Base-by-base conservation (phyloP, 2,888 invertebrate genomes). In the Balanococcus diminutus region DNA sequence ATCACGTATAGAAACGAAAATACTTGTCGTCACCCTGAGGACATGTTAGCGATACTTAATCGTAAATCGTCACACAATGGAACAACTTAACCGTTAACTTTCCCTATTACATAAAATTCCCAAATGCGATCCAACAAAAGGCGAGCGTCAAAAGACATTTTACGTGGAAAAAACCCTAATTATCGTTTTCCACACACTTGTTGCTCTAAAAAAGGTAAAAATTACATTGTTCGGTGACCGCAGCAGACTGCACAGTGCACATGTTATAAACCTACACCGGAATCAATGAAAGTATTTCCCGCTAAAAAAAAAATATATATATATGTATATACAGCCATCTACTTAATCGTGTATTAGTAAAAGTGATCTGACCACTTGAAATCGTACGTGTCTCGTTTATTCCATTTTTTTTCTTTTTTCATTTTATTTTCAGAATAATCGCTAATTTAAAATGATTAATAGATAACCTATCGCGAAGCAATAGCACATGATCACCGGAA, bases 401-500 rank as follows among this genome's bases (percentile, higher is more conserved):
- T 75, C 75, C 28, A n/a, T 19, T 75, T 32, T 32, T 75, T 75
- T 83, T n/a, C n/a, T n/a, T 46, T 56, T 61, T 83, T 83, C 83
- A 51, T 75, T 75, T 75, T 83, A 83, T 83, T 83, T 83, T 83
- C 83, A 51, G 83, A 83, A 83, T 83, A 83, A 83, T 83, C 56
- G 83, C 56, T 83, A 83, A 83, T 83, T 83, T 83, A 83, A 83
- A 83, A 83, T 83, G 83, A 83, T 83, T 83, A 83, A 83, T 83
- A 83, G 83, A 83, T 83, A 83, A 83, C 83, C 83, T 83, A 83
- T 83, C 83, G 83, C 28, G 61, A 56, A 19, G 56, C 61, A 25
- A 51, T 32, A 83, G 61, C 51, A 83, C 83, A 82, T 82, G 82
- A 82, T 82, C 82, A 82, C 82, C 82, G 82, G 82, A 82, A 82